Percentiles rank a stretch among this genome's conserved stretches.
These are phyloP conservation scores for Zophobas morio DNA, from an alignment of 1,140 invertebrate genomes.

Conservation along the genomic window DNA sequence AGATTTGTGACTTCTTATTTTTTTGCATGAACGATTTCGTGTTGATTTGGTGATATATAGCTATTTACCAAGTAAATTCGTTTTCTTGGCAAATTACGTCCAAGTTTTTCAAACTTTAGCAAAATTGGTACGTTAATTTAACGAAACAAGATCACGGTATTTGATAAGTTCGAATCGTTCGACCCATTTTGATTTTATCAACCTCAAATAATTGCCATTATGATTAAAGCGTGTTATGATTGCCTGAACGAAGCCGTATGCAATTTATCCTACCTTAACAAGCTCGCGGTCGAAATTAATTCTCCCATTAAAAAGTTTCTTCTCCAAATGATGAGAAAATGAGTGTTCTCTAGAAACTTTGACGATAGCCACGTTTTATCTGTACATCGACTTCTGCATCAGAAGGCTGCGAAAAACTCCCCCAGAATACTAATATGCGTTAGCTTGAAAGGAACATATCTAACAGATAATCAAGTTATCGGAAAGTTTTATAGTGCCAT, in stretches of 20 bases:
- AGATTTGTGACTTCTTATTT: conserved; percentile 9
- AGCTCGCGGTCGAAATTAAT: not conserved
- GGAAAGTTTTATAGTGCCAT: conserved; percentile 47
- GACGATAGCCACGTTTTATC: conserved; percentile 44
- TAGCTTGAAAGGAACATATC: conserved; percentile 39
- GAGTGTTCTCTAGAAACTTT: conserved; percentile 23
- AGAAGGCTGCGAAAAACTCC: conserved; percentile 34
- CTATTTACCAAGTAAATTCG: conserved; percentile 21
- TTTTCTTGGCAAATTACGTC: conserved; percentile 20
- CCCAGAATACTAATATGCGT: conserved; percentile 37
- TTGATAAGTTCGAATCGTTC: not conserved
- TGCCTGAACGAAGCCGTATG: too few species aligned
- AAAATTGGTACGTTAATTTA: not conserved
- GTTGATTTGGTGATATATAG: conserved; percentile 9
- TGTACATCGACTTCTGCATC: conserved; percentile 44
- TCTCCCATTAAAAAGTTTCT: conserved; percentile 23
- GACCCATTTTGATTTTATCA: not conserved
- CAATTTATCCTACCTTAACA: too few species aligned
- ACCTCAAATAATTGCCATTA: not conserved
- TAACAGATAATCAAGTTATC: conserved; percentile 45
- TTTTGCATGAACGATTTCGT: conserved; percentile 24
- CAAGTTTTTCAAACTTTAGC: conserved; percentile 6
- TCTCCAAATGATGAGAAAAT: conserved; percentile 23
- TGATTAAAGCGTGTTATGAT: too few species aligned
- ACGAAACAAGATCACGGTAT: not conserved